These are phyloP conservation scores for Cygnus buccinator DNA, from an alignment of 2,113 vertebrate genomes.

Conservation along the genomic window DNA sequence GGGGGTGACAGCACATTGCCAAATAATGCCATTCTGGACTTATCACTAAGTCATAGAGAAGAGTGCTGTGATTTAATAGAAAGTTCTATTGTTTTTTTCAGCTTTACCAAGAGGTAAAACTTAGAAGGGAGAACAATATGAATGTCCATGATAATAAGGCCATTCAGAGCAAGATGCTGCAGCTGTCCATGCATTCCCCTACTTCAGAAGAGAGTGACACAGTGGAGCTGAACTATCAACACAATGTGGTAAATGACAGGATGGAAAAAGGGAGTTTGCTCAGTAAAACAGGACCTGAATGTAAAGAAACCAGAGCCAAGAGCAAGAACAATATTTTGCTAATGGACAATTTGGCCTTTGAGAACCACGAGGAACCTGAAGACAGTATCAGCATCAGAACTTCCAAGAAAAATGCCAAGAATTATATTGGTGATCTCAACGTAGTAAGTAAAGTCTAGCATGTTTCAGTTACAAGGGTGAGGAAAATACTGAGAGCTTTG, in stretches of 20 bases:
- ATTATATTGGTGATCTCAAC: slow-evolving; percentile 85
- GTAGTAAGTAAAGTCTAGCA: slow-evolving; percentile 82
- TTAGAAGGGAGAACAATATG: slow-evolving; percentile 81
- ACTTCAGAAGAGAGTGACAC: slow-evolving; percentile 70
- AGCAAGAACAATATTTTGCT: slow-evolving; percentile 25
- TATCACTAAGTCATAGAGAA: background rate
- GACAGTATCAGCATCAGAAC: slow-evolving; percentile 36
- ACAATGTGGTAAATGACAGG: slow-evolving; percentile 62
- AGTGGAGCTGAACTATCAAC: slow-evolving; percentile 64
- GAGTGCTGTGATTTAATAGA: background rate
- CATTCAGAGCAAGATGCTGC: slow-evolving; percentile 61
- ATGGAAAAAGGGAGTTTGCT: slow-evolving; percentile 37
- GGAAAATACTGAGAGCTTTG: background rate
- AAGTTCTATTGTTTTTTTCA: slow-evolving; percentile 65
- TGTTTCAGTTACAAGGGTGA: background rate
- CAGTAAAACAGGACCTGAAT: background rate
- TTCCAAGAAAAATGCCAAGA: slow-evolving; percentile 77
- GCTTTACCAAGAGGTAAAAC: slow-evolving; percentile 93
- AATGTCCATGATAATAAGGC: slow-evolving; percentile 65
- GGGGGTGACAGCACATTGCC: background rate
- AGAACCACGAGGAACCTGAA: slow-evolving; percentile 29
- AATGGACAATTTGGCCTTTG: slow-evolving; percentile 39
- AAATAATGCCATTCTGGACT: background rate
- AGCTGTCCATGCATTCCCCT: slow-evolving; percentile 75
- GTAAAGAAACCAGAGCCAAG: slow-evolving; percentile 40